These are phyloP conservation scores for Tetranychus piercei DNA, from an alignment of 2,888 invertebrate species.

Conservation along the genomic window DNA sequence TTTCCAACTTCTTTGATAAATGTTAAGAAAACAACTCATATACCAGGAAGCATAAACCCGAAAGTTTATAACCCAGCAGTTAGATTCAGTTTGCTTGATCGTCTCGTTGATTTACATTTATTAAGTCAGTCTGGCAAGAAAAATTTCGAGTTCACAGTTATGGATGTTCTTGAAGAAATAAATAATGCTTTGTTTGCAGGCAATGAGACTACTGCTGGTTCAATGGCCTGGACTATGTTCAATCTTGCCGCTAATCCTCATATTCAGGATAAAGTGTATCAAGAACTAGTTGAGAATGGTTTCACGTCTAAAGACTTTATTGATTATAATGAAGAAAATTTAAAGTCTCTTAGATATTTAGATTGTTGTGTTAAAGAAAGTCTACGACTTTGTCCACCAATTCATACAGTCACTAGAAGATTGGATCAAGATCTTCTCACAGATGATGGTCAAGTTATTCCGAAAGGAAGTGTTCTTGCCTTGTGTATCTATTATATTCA, in stretches of 20 bases:
- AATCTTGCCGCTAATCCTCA: neutral
- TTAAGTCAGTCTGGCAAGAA: neutral
- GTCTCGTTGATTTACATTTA: neutral
- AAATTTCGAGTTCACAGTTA: neutral
- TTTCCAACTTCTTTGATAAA: neutral
- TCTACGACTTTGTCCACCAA: constrained; percentile 2
- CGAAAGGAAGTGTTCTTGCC: too few relatives aligned
- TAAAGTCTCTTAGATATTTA: neutral
- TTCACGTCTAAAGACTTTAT: too few relatives aligned
- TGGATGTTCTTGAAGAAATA: neutral
- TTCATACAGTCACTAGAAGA: neutral
- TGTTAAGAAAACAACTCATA: neutral
- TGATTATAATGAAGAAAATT: neutral
- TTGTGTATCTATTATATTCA: constrained; percentile 5
- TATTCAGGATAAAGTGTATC: neutral
- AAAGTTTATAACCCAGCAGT: neutral
- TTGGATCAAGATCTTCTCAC: too few relatives aligned
- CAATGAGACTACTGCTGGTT: neutral
- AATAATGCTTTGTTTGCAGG: constrained; percentile 1
- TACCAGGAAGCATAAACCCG: too few relatives aligned
- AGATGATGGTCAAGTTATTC: too few relatives aligned
- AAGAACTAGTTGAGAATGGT: neutral
- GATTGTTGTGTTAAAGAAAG: constrained; percentile 7
- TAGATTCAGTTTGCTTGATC: neutral
- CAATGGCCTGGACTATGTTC: constrained; percentile 3